Base-by-base conservation (phyloP, 2,888 invertebrate genomes). In the Plagiodera versicolora region DNA sequence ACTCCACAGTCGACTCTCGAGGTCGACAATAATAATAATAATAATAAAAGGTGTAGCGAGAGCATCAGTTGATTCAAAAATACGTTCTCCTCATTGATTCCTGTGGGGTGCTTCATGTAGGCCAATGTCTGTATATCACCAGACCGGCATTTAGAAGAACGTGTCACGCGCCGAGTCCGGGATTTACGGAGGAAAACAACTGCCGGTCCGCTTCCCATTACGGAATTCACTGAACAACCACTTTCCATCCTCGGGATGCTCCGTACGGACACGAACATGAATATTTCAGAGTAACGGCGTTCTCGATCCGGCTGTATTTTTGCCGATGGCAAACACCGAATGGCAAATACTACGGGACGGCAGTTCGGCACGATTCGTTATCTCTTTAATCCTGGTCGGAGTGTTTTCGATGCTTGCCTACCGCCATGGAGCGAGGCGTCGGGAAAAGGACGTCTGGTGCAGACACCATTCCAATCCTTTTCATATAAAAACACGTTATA, bases 201-300 rank as follows among this genome's bases (percentile, higher is more conserved):
- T 32, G 57, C 56, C 69, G 67, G 61, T 59, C 67, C 67, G 58
- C 54, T 54, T 30, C 70, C 71, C 70, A 71, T 70, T 72, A 71
- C 69, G 67, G 70, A 71, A 70, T 70, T 68, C 68, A 71, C 67
- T 68, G 72, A 73, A 74, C 69, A 73, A 72, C 73, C 72, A 72
- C 74, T 74, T 71, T 72, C 72, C 75, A 76, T 77, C 76, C 75
- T 74, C 69, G 68, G 72, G 70, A 73, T 74, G 73, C 69, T 66
- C 69, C 62, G 66, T 67, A 69, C 67, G 74, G 75, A 76, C 76
- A 77, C 77, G 75, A 75, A 75, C 76, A 74, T 73, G 76, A 77
- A 77, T 77, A 76, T 77, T 75, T 76, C 75, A 75, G 67, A 67
- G 70, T 74, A 74, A 73, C 73, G 68, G 72, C 71, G n/a, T n/a